Percentiles rank a stretch among this genome's conserved stretches.
Evolutionary conservation across 2,888 invertebrate genomes (phyloP).

Genomic region (Tenthredo amoena): DNA sequence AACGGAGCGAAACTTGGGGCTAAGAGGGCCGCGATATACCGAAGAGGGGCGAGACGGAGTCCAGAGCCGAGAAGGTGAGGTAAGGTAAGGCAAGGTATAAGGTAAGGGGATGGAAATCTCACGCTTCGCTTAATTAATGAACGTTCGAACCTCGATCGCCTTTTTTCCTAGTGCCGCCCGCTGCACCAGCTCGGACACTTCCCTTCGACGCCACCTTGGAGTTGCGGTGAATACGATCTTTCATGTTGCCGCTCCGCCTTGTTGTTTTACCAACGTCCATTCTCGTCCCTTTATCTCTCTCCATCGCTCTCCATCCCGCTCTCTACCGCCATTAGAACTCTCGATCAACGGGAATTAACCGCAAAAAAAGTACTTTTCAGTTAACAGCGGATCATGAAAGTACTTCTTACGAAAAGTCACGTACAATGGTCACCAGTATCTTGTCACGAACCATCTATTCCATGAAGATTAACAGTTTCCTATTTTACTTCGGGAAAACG

Average conservation of each 20-base stretch:
- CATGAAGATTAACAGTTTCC: not conserved
- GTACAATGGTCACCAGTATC: not conserved
- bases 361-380: not conserved
- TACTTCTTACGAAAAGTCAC: not conserved
- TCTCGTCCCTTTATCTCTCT: not conserved
- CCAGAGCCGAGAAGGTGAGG: conserved; percentile 38
- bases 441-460: not conserved
- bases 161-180: conserved; percentile 28
- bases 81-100: not conserved
- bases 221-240: conserved; percentile 58
- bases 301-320: not conserved
- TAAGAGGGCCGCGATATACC: conserved; percentile 19
- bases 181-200: conserved; percentile 32
- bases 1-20: conserved; percentile 53
- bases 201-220: conserved; percentile 34
- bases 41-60: conserved; percentile 54
- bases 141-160: conserved; percentile 58
- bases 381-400: not conserved
- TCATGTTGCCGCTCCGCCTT: conserved; percentile 65
- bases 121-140: conserved; percentile 77
- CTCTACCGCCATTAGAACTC: not conserved
- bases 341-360: not conserved
- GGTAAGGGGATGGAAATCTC: conserved; percentile 70
- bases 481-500: not conserved
- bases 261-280: not conserved